Percentiles rank a stretch among this genome's conserved stretches.
Evolutionary conservation across 2,888 invertebrate genomes (phyloP).

Genomic region (Pristionchus exspectatus): DNA sequence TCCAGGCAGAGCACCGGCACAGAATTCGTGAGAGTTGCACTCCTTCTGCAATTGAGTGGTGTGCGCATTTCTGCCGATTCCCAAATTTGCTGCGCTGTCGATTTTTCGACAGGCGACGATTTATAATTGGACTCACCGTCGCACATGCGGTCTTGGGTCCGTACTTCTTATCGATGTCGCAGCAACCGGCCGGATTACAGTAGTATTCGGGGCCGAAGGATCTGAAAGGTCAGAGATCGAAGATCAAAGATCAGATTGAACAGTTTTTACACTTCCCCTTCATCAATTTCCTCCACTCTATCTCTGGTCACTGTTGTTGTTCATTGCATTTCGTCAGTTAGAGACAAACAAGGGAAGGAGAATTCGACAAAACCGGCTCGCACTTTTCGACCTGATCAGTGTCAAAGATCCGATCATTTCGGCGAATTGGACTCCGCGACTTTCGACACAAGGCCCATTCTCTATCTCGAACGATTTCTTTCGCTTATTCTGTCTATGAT

Average conservation of each 20-base stretch:
- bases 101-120: too few relatives aligned
- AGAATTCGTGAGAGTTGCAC: slow-evolving; percentile 31
- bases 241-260: background rate
- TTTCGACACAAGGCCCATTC: too few relatives aligned
- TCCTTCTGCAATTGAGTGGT: background rate
- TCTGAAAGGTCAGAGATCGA: background rate
- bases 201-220: background rate
- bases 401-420: too few relatives aligned
- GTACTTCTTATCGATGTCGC: background rate
- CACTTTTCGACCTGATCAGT: too few relatives aligned
- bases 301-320: background rate
- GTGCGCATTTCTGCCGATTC: background rate
- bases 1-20: background rate
- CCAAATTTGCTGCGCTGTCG: too few relatives aligned
- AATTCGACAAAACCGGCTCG: too few relatives aligned
- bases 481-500: too few relatives aligned
- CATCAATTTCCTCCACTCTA: background rate
- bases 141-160: background rate
- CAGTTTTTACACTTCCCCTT: too few relatives aligned
- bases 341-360: background rate
- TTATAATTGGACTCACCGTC: background rate
- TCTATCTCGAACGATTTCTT: too few relatives aligned
- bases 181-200: slow-evolving; percentile 11
- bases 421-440: too few relatives aligned
- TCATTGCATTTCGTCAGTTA: background rate